Evolutionary conservation across 2,113 vertebrate species (phyloP).

Genomic region (Sebastes schlegelii): DNA sequence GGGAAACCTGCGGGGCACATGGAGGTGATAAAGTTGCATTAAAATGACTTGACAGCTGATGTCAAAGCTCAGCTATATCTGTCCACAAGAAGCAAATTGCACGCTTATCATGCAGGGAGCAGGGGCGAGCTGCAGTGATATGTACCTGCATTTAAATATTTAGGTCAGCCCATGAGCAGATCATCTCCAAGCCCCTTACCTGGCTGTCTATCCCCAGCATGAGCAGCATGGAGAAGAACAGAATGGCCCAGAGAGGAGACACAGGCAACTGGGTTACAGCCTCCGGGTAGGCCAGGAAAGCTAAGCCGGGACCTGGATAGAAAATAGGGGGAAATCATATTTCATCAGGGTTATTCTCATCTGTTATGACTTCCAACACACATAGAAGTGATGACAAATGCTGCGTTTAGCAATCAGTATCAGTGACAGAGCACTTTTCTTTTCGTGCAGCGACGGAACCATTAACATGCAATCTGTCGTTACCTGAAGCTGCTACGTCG

Average conservation of each 20-base stretch:
- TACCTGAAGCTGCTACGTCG: constrained; percentile 98
- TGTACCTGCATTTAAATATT: constrained; percentile 72
- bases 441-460: constrained; percentile 4
- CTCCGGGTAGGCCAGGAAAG: constrained; percentile 97
- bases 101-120: constrained; percentile 72
- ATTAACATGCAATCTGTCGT: constrained; percentile 25
- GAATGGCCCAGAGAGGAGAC: constrained; percentile 96
- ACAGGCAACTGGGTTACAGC: constrained; percentile 97
- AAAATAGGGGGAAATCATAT: constrained; percentile 33
- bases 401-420: constrained; percentile 17
- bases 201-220: constrained; percentile 99
- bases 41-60: constrained; percentile 69
- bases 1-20: constrained; percentile 48
- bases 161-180: constrained; percentile 79
- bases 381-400: constrained; percentile 6
- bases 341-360: constrained; percentile 38
- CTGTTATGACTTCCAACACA: not conserved
- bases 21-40: constrained; percentile 73
- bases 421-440: constrained; percentile 32
- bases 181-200: constrained; percentile 84
- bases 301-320: constrained; percentile 92
- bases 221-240: constrained; percentile 99
- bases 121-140: constrained; percentile 62
- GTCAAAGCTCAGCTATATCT: constrained; percentile 71
- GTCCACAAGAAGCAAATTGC: constrained; percentile 72